Evolutionary conservation across 2,888 invertebrate genomes (phyloP).

Genomic region (Plagiodera versicolora): DNA sequence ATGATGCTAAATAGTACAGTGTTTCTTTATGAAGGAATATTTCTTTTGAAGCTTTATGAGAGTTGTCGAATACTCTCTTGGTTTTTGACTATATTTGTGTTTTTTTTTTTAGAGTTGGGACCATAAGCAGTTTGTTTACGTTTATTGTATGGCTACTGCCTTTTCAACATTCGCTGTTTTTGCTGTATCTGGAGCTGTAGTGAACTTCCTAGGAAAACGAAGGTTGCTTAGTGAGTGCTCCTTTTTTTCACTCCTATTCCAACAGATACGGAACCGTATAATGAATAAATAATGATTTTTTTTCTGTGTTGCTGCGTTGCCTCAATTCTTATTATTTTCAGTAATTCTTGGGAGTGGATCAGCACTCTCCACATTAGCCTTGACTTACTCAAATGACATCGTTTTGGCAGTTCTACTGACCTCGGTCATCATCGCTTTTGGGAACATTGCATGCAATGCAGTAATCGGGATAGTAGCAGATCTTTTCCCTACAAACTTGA

Average conservation of each 20-base stretch:
- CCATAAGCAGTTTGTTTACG: conserved; percentile 3
- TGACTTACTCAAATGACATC: not conserved
- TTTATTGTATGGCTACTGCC: conserved; percentile 10
- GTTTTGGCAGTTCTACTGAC: conserved; percentile 36
- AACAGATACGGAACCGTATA: too few relatives aligned
- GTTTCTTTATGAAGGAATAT: too few relatives aligned
- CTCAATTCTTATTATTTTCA: too few relatives aligned
- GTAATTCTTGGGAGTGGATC: not conserved
- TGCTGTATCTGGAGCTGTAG: conserved; percentile 10
- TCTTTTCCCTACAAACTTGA: conserved; percentile 66
- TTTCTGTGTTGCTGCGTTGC: too few relatives aligned
- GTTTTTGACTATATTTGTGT: not conserved
- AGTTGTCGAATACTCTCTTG: too few relatives aligned
- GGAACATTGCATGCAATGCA: conserved; percentile 62
- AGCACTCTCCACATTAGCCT: not conserved
- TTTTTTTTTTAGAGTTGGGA: conserved; percentile 1
- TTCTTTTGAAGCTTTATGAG: too few relatives aligned
- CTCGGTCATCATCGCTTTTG: conserved; percentile 59
- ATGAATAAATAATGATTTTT: too few relatives aligned
- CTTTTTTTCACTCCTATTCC: too few relatives aligned
- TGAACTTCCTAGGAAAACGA: conserved; percentile 10
- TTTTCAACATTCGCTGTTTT: conserved; percentile 3
- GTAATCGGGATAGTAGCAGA: conserved; percentile 65
- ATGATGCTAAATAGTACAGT: too few relatives aligned
- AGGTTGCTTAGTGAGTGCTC: conserved; percentile 15